Evolutionary conservation across 37 sponge, comb jelly and placozoan genomes (phyloP).

Genomic region (Hormiphora californensis): DNA sequence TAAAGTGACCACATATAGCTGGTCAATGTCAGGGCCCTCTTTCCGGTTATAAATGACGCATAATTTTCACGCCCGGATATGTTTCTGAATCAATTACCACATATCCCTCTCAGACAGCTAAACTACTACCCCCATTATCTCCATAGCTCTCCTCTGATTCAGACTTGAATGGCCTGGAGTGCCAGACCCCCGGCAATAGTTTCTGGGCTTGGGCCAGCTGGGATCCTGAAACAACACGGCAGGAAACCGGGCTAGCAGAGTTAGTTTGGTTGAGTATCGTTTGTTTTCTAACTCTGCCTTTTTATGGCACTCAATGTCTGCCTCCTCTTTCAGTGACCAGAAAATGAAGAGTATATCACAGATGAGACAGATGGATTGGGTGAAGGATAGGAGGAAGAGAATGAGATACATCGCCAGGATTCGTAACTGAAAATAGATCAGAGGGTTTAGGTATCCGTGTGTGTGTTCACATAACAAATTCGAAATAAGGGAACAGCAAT

Average conservation of each 20-base stretch:
- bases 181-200: not conserved
- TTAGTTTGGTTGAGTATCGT: constrained; percentile 2
- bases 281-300: not conserved
- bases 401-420: constrained; percentile 11
- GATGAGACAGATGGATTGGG: constrained; percentile 22
- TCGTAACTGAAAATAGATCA: constrained; percentile 5
- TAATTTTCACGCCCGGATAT: no score
- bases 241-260: constrained; percentile 12
- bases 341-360: constrained; percentile 54
- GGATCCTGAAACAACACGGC: constrained; percentile 26
- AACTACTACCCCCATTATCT: no score
- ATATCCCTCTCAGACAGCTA: no score
- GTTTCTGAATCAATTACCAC: no score
- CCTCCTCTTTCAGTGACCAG: constrained; percentile 55
- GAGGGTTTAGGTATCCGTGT: no score
- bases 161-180: no score
- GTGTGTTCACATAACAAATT: no score
- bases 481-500: no score
- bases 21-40: no score
- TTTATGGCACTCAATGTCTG: constrained; percentile 22
- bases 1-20: no score
- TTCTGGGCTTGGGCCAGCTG: not conserved
- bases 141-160: no score
- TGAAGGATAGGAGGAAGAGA: constrained; percentile 16
- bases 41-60: no score